A percentile compares a stretch with the other conserved stretches of the same genome.
Evolutionary conservation across 2,797 vertebrate genomes (phyloP).

Genomic region (Parauchenoglanis ngamensis): DNA sequence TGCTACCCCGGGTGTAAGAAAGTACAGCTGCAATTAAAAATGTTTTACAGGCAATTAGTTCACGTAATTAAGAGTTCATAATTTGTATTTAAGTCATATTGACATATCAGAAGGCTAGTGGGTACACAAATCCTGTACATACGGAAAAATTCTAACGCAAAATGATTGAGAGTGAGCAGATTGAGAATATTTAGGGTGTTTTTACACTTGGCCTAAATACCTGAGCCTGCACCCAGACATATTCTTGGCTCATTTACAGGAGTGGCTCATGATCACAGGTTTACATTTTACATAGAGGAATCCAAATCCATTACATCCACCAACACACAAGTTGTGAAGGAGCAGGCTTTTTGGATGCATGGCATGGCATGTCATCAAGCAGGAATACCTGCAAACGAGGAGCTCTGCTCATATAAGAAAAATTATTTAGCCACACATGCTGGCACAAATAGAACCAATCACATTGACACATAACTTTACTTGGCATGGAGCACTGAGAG

Average conservation of each 20-base stretch:
- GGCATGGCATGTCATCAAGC: neutral
- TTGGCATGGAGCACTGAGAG: neutral
- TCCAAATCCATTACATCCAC: neutral
- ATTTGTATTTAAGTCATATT: neutral
- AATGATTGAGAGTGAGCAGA: neutral
- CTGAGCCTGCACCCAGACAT: neutral
- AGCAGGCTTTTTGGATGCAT: neutral
- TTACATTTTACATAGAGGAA: neutral
- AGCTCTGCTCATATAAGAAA: neutral
- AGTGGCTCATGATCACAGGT: neutral
- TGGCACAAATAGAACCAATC: neutral
- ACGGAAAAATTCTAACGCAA: neutral
- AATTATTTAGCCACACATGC: neutral
- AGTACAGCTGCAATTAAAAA: neutral
- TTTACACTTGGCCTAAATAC: neutral
- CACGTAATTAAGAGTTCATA: neutral
- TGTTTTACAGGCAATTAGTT: too few species aligned
- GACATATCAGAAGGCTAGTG: neutral
- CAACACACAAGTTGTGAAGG: neutral
- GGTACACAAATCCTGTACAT: neutral
- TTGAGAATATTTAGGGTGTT: neutral
- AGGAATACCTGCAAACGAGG: neutral
- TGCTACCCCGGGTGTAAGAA: neutral
- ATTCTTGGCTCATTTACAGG: neutral
- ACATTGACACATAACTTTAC: neutral